Conservation (phyloP, 2,888 invertebrate species). For the Spatulosminthurus flaviceps region DNA sequence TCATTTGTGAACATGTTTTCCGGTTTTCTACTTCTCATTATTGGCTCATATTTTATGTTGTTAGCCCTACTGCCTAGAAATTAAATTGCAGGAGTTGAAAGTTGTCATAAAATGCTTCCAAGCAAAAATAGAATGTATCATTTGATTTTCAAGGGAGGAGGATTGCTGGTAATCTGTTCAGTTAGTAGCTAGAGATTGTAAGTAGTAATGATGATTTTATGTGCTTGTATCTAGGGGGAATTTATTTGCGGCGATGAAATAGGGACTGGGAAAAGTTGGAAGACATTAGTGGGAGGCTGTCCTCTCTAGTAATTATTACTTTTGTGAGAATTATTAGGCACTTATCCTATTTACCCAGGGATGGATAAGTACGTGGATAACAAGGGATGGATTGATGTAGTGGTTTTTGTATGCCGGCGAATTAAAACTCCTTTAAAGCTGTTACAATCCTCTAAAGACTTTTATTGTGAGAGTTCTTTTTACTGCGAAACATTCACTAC, state of each 20-base stretch:
- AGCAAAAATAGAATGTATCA: too few relatives aligned
- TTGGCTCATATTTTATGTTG: neutral
- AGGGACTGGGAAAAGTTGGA: too few relatives aligned
- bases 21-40: neutral
- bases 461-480: slow-evolving; percentile 16
- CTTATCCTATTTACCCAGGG: neutral
- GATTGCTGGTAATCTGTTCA: too few relatives aligned
- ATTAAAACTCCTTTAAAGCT: slow-evolving; percentile 1
- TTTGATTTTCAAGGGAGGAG: too few relatives aligned
- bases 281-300: neutral
- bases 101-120: too few relatives aligned
- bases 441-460: neutral
- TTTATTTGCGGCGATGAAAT: too few relatives aligned
- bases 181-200: too few relatives aligned
- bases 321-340: neutral
- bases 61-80: neutral
- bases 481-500: neutral
- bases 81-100: neutral
- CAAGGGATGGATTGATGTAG: slow-evolving; percentile 14
- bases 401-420: slow-evolving; percentile 11
- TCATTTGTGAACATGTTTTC: slow-evolving; percentile 14
- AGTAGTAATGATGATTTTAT: too few relatives aligned
- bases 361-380: slow-evolving; percentile 4
- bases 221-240: too few relatives aligned
- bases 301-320: neutral